Conservation (phyloP, 2,113 vertebrate species). For the Gopherus flavomarginatus region DNA sequence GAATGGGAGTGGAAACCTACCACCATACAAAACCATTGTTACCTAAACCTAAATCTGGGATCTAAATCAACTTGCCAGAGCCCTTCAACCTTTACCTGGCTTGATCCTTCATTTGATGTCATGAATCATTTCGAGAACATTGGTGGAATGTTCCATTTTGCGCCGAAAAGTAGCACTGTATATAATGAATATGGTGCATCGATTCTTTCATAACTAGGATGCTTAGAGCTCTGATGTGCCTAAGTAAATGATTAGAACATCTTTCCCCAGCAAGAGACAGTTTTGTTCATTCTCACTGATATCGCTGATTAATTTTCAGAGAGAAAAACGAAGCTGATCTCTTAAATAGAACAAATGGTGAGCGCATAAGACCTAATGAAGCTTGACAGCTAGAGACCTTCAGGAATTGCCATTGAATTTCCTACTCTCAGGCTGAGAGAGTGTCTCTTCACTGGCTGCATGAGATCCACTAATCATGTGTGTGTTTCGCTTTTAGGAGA, state of each 20-base stretch:
- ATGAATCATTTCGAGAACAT: background rate
- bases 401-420: background rate
- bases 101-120: background rate
- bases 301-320: background rate
- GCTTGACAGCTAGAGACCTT: background rate
- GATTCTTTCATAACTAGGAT: background rate
- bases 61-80: background rate
- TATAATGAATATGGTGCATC: background rate
- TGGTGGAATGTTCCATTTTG: background rate
- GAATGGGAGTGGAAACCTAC: background rate
- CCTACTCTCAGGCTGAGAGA: background rate
- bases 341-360: background rate
- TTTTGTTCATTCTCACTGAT: background rate
- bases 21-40: background rate
- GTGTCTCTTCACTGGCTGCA: background rate
- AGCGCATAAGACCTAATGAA: background rate
- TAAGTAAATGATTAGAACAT: background rate
- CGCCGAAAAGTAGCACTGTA: background rate
- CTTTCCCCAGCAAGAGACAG: background rate
- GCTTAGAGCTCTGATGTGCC: background rate
- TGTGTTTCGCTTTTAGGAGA: background rate
- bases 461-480: fast-evolving
- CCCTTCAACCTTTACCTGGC: background rate
- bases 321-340: background rate
- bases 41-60: background rate